Conservation (phyloP, 1,140 invertebrate species). For the Heliconius hewitsoni region DNA sequence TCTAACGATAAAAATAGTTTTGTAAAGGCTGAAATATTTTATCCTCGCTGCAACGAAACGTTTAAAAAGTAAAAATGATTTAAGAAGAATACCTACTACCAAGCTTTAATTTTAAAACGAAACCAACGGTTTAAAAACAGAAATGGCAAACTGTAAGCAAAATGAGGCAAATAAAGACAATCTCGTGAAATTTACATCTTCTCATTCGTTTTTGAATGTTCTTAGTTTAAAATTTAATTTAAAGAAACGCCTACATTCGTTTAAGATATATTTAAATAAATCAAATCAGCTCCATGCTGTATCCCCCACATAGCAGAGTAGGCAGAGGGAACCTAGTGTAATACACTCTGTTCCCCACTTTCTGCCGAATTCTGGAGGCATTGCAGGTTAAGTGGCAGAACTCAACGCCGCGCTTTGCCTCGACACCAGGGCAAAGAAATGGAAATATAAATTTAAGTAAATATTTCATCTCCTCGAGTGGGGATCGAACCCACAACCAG, state of each 20-base stretch:
- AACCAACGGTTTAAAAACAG: constrained; percentile 9
- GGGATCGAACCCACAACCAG: too few species aligned
- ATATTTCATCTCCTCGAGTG: too few species aligned
- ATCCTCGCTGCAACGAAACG: background rate
- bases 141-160: constrained; percentile 6
- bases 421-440: too few species aligned
- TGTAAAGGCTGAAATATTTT: background rate
- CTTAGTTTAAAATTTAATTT: background rate
- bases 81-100: background rate
- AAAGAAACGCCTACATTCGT: background rate
- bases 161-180: constrained; percentile 10
- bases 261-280: background rate
- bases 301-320: too few species aligned
- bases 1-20: constrained; percentile 10
- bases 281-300: too few species aligned
- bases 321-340: too few species aligned
- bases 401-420: too few species aligned
- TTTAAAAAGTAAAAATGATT: constrained; percentile 13
- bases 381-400: too few species aligned
- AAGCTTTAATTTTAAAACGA: constrained; percentile 3
- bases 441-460: too few species aligned
- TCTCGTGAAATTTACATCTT: background rate
- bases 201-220: background rate
- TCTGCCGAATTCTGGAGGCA: too few species aligned
- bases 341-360: too few species aligned